These are phyloP conservation scores for Uloborus plumipes DNA, from an alignment of 2,888 invertebrate genomes.

Conservation along the genomic window DNA sequence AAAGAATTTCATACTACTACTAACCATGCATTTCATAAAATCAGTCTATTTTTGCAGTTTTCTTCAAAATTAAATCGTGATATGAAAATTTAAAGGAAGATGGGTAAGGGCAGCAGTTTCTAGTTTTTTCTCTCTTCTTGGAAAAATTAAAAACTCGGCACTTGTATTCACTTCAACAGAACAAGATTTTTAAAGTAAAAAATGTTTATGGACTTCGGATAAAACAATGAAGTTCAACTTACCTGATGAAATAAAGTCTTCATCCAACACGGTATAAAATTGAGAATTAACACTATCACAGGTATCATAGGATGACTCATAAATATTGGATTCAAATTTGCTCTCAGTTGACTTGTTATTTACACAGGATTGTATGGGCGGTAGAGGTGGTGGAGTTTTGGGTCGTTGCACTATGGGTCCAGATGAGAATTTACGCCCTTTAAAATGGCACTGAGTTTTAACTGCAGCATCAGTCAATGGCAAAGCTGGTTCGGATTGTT, in stretches of 20 bases:
- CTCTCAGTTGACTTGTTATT: slow-evolving; percentile 1
- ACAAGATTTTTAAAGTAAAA: too few relatives aligned
- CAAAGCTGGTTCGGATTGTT: slow-evolving; percentile 43
- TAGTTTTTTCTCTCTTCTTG: too few relatives aligned
- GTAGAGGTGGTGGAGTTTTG: slow-evolving; percentile 68
- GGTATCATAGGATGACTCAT: background rate
- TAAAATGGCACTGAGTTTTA: slow-evolving; percentile 18
- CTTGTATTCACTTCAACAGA: too few relatives aligned
- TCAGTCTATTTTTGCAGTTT: too few relatives aligned
- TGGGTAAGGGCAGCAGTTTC: too few relatives aligned
- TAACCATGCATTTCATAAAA: too few relatives aligned
- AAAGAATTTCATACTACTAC: too few relatives aligned
- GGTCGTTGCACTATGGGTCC: slow-evolving; percentile 66
- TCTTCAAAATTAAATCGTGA: too few relatives aligned
- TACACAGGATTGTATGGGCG: slow-evolving; percentile 47
- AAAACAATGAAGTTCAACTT: background rate
- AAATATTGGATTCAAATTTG: background rate
- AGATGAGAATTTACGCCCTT: slow-evolving; percentile 49
- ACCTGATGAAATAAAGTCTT: slow-evolving; percentile 40
- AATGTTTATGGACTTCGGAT: too few relatives aligned
- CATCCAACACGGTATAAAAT: slow-evolving; percentile 47
- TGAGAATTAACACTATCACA: slow-evolving; percentile 21
- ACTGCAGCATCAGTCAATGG: slow-evolving; percentile 4
- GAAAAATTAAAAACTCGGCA: too few relatives aligned
- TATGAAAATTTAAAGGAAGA: too few relatives aligned